phyloP scores from a whole-genome alignment of 2,797 vertebrate species.

The Synanceia verrucosa region DNA sequence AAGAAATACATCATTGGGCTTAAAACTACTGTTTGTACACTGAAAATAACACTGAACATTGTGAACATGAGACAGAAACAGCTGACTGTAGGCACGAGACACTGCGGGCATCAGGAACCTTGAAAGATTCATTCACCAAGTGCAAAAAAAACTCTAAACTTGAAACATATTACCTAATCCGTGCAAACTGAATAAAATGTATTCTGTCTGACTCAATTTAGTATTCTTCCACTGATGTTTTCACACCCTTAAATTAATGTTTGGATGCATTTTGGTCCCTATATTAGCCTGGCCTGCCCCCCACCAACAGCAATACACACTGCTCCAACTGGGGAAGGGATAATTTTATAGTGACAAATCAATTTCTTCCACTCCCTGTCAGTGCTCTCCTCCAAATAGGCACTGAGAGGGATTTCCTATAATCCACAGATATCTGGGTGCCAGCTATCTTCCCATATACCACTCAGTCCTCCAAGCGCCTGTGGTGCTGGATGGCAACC shows the following conservation, averaged over 20 bases:
- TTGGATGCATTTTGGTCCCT: slow-evolving; percentile 32
- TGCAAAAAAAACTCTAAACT: background rate
- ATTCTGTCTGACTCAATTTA: slow-evolving; percentile 12
- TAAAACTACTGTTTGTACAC: too few relatives aligned
- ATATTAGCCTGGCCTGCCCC: slow-evolving; percentile 28
- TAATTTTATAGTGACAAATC: slow-evolving; percentile 67
- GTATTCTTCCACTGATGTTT: slow-evolving; percentile 20
- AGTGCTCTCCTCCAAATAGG: slow-evolving; percentile 45
- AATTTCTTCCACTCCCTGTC: slow-evolving; percentile 50
- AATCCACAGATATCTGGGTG: slow-evolving; percentile 59
- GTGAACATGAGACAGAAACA: too few relatives aligned
- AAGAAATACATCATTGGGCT: too few relatives aligned
- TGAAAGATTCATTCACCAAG: background rate
- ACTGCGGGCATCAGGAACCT: too few relatives aligned
- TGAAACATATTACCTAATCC: background rate
- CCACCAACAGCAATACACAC: slow-evolving; percentile 36
- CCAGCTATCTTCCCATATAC: slow-evolving; percentile 34
- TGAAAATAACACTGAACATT: too few relatives aligned
- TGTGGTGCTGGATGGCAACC: background rate
- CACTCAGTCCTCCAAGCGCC: slow-evolving; percentile 12
- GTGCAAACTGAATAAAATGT: background rate
- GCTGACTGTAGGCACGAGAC: too few relatives aligned
- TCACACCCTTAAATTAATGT: slow-evolving; percentile 37
- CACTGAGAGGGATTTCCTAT: slow-evolving; percentile 55
- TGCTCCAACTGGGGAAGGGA: slow-evolving; percentile 35